Base-by-base conservation (phyloP, 2,113 vertebrate genomes). In the Geothlypis trichas region DNA sequence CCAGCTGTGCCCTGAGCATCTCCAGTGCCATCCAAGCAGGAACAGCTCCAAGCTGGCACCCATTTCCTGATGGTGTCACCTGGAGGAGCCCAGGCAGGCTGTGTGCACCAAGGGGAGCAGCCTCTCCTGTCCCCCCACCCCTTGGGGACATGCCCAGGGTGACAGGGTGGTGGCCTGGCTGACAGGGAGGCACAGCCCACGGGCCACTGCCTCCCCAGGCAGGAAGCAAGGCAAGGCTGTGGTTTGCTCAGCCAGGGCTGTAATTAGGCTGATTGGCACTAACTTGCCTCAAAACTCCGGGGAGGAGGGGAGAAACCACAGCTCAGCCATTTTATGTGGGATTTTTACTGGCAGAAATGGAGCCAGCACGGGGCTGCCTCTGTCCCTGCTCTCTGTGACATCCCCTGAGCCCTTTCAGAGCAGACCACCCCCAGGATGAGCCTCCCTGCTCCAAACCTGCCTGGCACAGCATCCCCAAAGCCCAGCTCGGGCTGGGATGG, bases 201-300 rank as follows among this genome's bases (percentile, higher is more conserved):
- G 44, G 35, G 90, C 87, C 66, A 20, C 58, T 6, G 2, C 2
- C 39, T 37, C 26, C 47, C 49, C 94, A 84, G 89, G 91, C 87
- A 89, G 91, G 68, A 52, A 89, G 93, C 59, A 52, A 85, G 81
- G 87, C 51, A 41, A 80, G 81, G 87, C 51, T 91, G 95, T 84
- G 93, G 85, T 95, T 94, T 84, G 86, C 95, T 92, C 86, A 47
- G 85, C 11, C 0, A 80, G 74, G 79, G 22, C 92, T 96, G 95
- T 93, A 96, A 96, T 94, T 96, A 96, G 85, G 72, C 85, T 96
- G 93, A 87, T 93, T 74, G 92, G 95, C 95, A 88, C 90, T 27
- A 44, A 88, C 90, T 81, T 71, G 83, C 74, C 86, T 90, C 85
- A 75, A 68, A 96, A 88, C 58, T 58, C 79, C 2, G 2, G 49